Percentiles rank a stretch among this genome's conserved stretches.
Conservation (phyloP, 2,113 vertebrate species). For the Heteronetta atricapilla region DNA sequence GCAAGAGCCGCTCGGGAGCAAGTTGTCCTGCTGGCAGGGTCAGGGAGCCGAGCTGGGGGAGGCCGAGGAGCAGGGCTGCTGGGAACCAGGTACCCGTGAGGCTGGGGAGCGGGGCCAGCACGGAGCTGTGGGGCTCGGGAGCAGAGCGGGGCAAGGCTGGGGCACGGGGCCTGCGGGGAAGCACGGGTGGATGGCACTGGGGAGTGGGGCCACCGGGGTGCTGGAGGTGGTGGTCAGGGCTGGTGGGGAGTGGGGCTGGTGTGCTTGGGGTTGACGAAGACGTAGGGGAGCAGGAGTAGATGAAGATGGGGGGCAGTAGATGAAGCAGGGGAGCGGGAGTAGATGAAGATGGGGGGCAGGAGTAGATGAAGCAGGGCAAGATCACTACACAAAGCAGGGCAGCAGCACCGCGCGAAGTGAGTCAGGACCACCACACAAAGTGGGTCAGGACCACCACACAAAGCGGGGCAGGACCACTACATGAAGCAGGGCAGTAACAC, state of each 20-base stretch:
- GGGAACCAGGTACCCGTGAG: accelerated
- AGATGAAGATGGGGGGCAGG: background rate
- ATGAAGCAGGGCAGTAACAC: background rate
- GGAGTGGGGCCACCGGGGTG: background rate
- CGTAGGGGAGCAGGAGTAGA: background rate
- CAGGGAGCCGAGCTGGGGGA: background rate
- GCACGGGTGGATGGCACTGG: accelerated
- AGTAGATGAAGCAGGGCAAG: too few species aligned
- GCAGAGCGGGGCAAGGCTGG: too few species aligned
- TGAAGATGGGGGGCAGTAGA: background rate
- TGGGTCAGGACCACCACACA: background rate
- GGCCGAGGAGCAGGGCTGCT: background rate
- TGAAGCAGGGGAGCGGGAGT: background rate
- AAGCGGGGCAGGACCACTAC: too few species aligned
- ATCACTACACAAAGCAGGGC: too few species aligned
- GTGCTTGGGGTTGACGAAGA: background rate
- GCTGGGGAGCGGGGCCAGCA: accelerated
- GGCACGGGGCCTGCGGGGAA: too few species aligned
- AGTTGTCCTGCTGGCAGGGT: background rate
- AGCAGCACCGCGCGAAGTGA: too few species aligned
- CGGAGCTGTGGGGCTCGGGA: background rate
- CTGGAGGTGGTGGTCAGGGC: background rate
- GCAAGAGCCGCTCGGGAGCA: background rate
- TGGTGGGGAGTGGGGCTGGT: background rate
- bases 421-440: too few species aligned